These are phyloP conservation scores for Nomada hirtipes DNA, from an alignment of 2,888 invertebrate species.

Conservation along the genomic window DNA sequence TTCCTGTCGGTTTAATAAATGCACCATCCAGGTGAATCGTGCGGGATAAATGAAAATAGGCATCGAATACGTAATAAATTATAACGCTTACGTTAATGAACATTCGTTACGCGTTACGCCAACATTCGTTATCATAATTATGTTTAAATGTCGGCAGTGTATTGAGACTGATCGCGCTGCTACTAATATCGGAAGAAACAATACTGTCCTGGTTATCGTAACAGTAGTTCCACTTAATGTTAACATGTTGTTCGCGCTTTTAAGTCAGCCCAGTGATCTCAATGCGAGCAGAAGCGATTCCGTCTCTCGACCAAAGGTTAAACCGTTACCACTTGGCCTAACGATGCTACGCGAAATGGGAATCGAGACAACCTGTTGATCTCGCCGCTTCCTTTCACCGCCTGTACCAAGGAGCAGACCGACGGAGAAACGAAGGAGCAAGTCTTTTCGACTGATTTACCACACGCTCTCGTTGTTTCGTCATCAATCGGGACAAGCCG, in stretches of 20 bases:
- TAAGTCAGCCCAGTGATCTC: conserved; percentile 53
- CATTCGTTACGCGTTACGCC: too few relatives aligned
- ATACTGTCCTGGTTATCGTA: too few relatives aligned
- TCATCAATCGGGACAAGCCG: conserved; percentile 17
- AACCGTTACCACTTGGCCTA: conserved; percentile 45
- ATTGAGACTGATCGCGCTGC: too few relatives aligned
- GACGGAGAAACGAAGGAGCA: conserved; percentile 28
- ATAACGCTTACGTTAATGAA: too few relatives aligned
- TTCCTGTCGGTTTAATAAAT: too few relatives aligned
- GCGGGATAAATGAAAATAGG: too few relatives aligned
- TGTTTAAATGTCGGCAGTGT: too few relatives aligned
- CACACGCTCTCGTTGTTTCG: conserved; percentile 27
- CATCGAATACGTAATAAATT: too few relatives aligned
- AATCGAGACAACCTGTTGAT: conserved; percentile 74
- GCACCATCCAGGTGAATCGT: too few relatives aligned
- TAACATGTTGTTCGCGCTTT: conserved; percentile 7
- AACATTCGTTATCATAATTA: too few relatives aligned
- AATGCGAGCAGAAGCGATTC: conserved; percentile 61
- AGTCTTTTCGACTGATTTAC: conserved; percentile 40
- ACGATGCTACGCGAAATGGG: conserved; percentile 61
- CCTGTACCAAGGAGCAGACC: conserved; percentile 11
- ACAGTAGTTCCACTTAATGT: not conserved
- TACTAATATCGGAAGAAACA: too few relatives aligned
- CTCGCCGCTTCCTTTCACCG: conserved; percentile 73
- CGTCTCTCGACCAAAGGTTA: conserved; percentile 70